Conservation (phyloP, 2,797 vertebrate species). For the Prionace glauca region DNA sequence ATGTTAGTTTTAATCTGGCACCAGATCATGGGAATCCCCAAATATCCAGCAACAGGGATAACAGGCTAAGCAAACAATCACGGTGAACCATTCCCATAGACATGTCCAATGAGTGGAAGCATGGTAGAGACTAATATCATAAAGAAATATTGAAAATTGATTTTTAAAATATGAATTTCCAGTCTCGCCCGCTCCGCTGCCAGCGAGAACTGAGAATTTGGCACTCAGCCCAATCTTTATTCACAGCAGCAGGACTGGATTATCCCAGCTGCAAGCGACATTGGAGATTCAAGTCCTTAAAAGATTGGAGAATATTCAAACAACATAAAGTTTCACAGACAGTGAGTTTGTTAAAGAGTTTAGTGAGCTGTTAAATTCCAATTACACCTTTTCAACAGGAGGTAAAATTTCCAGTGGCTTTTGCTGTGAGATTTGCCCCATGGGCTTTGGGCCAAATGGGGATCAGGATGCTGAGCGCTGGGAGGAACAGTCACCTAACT, state of each 20-base stretch:
- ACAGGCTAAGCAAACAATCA: background rate
- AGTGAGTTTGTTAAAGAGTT: background rate
- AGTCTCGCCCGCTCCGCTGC: no score
- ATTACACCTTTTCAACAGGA: background rate
- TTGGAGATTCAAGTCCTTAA: background rate
- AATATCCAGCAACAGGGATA: no score
- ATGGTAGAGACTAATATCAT: background rate
- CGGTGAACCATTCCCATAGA: background rate
- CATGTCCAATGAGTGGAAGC: background rate
- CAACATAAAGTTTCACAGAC: background rate
- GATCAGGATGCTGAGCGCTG: no score
- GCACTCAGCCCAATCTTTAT: no score
- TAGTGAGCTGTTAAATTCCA: background rate
- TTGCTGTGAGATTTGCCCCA: background rate
- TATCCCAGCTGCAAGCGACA: no score
- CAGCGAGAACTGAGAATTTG: no score
- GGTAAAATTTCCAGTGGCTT: background rate
- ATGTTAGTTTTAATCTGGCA: background rate
- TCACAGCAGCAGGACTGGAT: no score
- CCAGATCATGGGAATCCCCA: no score
- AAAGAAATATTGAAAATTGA: background rate
- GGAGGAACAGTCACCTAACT: no score
- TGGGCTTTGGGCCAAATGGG: no score
- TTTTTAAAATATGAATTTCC: background rate
- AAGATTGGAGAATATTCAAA: background rate